Conservation (phyloP, 2,113 vertebrate species). For the Taxidea taxus region DNA sequence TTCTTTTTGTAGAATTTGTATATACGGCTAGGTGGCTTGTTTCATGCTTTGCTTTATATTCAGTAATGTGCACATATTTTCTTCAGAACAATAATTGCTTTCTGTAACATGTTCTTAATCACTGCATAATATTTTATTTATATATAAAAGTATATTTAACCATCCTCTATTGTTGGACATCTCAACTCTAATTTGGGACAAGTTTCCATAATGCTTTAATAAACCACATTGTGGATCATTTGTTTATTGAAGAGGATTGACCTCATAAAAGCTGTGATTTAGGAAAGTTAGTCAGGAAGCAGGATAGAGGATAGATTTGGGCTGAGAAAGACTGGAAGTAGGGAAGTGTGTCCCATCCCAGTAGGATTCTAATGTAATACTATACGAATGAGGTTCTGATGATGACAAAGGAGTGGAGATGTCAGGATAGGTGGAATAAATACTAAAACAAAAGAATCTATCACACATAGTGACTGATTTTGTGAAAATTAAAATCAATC, state of each 20-base stretch:
- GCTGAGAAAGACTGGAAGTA: background rate
- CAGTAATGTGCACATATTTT: background rate
- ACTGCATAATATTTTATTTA: background rate
- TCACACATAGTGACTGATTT: background rate
- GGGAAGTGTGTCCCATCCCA: background rate
- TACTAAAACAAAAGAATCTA: background rate
- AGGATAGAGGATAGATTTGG: background rate
- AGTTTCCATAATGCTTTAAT: conserved; percentile 15
- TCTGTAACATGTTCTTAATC: background rate
- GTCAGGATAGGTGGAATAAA: background rate
- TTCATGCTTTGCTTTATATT: background rate
- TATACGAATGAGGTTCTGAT: background rate
- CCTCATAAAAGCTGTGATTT: background rate
- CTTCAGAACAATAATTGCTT: background rate
- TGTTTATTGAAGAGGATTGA: background rate
- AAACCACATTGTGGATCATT: background rate
- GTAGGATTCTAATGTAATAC: background rate
- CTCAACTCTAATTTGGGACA: background rate
- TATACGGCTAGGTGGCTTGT: background rate
- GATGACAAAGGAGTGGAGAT: background rate
- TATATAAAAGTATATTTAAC: background rate
- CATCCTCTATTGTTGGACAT: background rate
- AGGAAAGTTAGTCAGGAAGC: background rate
- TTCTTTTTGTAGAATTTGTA: background rate
- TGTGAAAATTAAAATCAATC: background rate